Base-by-base conservation (phyloP, 2,888 invertebrate species). In the Oxyscelio sp. region DNA sequence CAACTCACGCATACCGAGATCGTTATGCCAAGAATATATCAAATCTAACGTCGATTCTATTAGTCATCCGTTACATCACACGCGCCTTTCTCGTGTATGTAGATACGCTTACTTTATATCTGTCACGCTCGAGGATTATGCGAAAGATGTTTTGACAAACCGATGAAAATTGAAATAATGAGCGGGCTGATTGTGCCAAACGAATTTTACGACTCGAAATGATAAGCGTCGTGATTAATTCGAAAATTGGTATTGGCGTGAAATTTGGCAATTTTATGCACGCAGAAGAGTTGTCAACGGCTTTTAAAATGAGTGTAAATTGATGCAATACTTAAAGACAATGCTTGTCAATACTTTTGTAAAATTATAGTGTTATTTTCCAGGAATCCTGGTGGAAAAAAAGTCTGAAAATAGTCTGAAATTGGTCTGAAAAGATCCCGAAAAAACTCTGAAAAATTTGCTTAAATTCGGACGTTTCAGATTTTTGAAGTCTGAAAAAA, bases 31-130 rank as follows among this genome's bases (percentile, higher is more conserved):
- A 52, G 77, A 85, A 85, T 85, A 77, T 80, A 74, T 81, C 85
- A 85, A 81, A 74, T 81, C 73, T 74, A 85, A 66, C 77, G 54
- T 56, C 66, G 68, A 70, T 77, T 65, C 66, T 81, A 77, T 84
- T 84, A 80, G 77, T 79, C 75, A 81, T 22, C 17, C 54, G 83
- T 83, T 73, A 70, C 83, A 56, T 78, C 83, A 83, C 77, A 45
- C 34, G 68, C 31, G 70, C 61, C 70, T 70, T 56, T 75, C 70
- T 66, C 27, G 43, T 21, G 24, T 27, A 58, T 54, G 54, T 15
- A 61, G 52, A 66, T 54, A 70, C 56, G 63, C 48, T 79, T 65
- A 68, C 74, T 80, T 80, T 66, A 80, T 73, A 74, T 74, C 71
- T 63, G 83, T 73, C 83, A 83, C 66, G 66, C 59, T 61, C 22